Evolutionary conservation across 2,113 vertebrate genomes (phyloP).

Genomic region (Sturnira hondurensis): DNA sequence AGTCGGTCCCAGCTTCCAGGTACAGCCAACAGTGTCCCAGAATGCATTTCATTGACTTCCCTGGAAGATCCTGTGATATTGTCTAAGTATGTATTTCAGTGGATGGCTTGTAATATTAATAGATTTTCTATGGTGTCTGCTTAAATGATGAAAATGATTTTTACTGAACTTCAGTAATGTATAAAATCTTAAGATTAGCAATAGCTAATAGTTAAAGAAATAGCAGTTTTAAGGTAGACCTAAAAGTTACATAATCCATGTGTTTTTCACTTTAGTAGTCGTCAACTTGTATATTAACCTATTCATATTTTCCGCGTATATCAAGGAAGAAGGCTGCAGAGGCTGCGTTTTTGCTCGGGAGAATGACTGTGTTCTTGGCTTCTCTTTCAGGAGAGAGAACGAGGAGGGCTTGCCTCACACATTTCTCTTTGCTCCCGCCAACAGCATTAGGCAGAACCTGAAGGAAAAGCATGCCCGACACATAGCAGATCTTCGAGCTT

Average conservation of each 20-base stretch:
- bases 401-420: background rate
- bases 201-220: background rate
- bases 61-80: constrained; percentile 91
- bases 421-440: background rate
- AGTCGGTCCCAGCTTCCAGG: constrained; percentile 70
- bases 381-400: background rate
- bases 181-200: background rate
- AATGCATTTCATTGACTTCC: constrained; percentile 78
- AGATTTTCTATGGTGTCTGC: constrained; percentile 37
- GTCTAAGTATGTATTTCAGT: constrained; percentile 88
- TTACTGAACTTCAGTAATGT: background rate
- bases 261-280: background rate
- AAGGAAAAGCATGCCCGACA: constrained; percentile 95
- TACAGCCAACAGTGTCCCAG: constrained; percentile 74
- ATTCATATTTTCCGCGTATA: background rate
- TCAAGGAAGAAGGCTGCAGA: background rate
- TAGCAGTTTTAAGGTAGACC: background rate
- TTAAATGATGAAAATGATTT: constrained; percentile 29
- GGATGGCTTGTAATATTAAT: constrained; percentile 8
- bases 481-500: constrained; percentile 91
- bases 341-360: background rate
- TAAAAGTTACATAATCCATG: background rate
- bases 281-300: background rate
- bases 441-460: constrained; percentile 91
- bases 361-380: background rate